These are phyloP conservation scores for Holocentrus rufus DNA, from an alignment of 2,797 vertebrate species.

Conservation along the genomic window DNA sequence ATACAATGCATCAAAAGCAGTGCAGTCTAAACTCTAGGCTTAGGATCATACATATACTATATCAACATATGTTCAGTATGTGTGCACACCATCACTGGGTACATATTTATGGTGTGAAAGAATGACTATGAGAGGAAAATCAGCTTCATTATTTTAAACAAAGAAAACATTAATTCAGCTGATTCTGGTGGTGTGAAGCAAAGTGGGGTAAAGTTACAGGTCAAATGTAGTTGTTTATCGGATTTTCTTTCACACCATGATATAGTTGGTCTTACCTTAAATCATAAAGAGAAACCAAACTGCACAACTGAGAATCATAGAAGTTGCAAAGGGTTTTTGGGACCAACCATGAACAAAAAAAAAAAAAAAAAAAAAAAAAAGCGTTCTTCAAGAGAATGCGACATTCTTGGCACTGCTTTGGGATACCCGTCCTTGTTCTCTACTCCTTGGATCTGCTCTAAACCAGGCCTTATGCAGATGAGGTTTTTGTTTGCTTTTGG, in stretches of 20 bases:
- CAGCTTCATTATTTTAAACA: conserved; percentile 3
- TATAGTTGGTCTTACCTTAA: conserved; percentile 20
- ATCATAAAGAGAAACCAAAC: conserved; percentile 16
- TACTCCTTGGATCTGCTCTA: conserved; percentile 15
- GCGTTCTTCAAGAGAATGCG: conserved; percentile 21
- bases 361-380: conserved; percentile 25
- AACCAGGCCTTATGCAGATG: conserved; percentile 47
- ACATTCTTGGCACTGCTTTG: conserved; percentile 22
- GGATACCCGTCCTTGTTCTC: conserved; percentile 20
- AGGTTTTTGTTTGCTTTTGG: conserved; percentile 37
- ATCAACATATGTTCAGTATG: neutral
- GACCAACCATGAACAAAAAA: conserved; percentile 38
- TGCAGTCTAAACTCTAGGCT: neutral
- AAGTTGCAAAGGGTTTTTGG: conserved; percentile 23
- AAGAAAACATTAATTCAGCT: neutral
- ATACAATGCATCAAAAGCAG: no score
- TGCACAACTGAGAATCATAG: conserved; percentile 1
- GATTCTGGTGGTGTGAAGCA: neutral
- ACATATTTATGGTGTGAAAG: neutral
- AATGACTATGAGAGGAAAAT: neutral
- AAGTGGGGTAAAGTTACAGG: neutral
- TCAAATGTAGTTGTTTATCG: conserved; percentile 16
- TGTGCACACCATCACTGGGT: neutral
- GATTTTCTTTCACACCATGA: conserved; percentile 11
- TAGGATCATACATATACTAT: neutral